Conservation (phyloP, 2,888 invertebrate genomes). For the Petrophora chlorosata region DNA sequence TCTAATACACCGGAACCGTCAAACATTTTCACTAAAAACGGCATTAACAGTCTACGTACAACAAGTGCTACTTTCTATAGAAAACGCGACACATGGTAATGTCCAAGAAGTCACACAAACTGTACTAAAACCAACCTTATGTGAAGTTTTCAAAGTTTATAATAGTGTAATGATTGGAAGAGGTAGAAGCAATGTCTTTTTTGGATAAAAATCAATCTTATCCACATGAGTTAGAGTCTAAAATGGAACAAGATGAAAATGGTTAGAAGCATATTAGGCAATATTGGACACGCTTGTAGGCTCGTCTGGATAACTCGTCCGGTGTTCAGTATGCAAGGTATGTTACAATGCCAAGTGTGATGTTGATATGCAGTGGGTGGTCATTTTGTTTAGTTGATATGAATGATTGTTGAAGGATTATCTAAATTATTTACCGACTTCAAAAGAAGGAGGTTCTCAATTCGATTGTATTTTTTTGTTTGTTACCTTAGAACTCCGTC, state of each 20-base stretch:
- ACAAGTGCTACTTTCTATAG: constrained; percentile 73
- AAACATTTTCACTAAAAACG: constrained; percentile 66
- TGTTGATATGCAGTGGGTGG: constrained; percentile 13
- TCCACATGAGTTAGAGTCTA: neutral
- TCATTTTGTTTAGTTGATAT: too few species aligned
- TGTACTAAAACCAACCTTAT: too few species aligned
- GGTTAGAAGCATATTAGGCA: constrained; percentile 69
- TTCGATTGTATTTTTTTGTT: too few species aligned
- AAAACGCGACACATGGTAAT: constrained; percentile 69
- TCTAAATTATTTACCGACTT: too few species aligned
- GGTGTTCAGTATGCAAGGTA: constrained; percentile 36
- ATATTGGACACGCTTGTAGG: constrained; percentile 53
- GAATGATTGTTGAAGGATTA: too few species aligned
- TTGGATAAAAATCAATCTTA: constrained; percentile 6
- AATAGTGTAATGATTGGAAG: too few species aligned
- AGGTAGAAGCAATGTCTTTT: too few species aligned
- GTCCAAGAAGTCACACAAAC: constrained; percentile 40
- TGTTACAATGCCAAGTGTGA: constrained; percentile 17
- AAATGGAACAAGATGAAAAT: too few species aligned
- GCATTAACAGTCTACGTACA: constrained; percentile 73
- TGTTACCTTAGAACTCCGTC: too few species aligned
- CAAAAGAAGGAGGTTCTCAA: too few species aligned
- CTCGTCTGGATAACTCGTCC: constrained; percentile 33
- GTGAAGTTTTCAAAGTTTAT: too few species aligned
- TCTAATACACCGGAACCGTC: constrained; percentile 59